Conservation (phyloP, 2,113 vertebrate species). For the Dasyornis broadbenti region DNA sequence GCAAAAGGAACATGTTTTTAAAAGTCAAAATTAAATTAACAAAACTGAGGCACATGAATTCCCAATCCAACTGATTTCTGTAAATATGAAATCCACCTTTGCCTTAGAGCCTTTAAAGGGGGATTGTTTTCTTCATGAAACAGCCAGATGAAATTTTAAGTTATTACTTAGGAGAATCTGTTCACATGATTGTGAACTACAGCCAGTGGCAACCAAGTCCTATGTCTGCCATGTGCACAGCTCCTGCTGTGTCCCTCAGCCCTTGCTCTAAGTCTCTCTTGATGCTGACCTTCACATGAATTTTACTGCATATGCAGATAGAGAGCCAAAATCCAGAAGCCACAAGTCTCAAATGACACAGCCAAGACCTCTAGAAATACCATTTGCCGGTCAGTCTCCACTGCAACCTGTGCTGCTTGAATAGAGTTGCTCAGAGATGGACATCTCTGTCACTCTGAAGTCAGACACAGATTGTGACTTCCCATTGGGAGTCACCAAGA, state of each 20-base stretch:
- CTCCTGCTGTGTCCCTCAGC: background rate
- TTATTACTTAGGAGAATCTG: background rate
- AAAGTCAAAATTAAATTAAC: background rate
- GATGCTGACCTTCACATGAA: background rate
- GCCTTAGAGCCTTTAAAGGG: background rate
- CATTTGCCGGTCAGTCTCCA: background rate
- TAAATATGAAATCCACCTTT: background rate
- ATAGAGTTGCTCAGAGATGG: background rate
- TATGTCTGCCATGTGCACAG: background rate
- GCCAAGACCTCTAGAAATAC: background rate
- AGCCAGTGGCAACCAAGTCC: background rate
- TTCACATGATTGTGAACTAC: background rate
- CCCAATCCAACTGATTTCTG: background rate
- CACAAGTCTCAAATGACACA: background rate
- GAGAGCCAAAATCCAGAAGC: background rate
- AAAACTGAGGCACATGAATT: background rate
- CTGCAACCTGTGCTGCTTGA: background rate
- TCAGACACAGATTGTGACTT: background rate
- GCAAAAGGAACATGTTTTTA: background rate
- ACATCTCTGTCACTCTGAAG: background rate
- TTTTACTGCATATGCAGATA: background rate
- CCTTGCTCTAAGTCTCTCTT: background rate
- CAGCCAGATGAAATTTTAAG: background rate
- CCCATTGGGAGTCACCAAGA: background rate
- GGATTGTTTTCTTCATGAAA: background rate